Evolutionary conservation across 2,113 vertebrate species (phyloP).

Genomic region (Hypanus sabinus): DNA sequence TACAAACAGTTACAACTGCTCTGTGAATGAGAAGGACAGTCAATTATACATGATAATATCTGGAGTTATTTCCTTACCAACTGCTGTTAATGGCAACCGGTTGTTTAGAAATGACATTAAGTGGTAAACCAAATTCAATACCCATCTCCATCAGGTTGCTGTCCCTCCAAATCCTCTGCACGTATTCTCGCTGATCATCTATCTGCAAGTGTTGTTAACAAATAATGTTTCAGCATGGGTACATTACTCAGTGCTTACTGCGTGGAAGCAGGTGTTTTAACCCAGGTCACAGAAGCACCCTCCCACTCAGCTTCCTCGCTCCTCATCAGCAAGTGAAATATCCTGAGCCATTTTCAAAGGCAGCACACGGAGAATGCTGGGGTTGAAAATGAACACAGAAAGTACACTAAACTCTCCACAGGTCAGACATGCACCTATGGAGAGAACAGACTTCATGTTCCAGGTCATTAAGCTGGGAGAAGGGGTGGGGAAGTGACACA

Average conservation of each 20-base stretch:
- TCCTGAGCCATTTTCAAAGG: too few species aligned
- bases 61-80: conserved; percentile 43
- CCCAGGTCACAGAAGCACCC: neutral
- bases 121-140: conserved; percentile 56
- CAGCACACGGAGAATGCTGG: too few species aligned
- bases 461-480: too few species aligned
- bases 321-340: neutral
- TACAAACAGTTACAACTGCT: neutral
- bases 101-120: conserved; percentile 55
- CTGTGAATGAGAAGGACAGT: neutral
- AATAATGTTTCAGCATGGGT: neutral
- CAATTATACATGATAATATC: neutral
- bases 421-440: too few species aligned
- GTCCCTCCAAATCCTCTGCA: conserved; percentile 54
- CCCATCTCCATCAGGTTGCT: conserved; percentile 40
- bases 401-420: too few species aligned
- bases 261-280: neutral
- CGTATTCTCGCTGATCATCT: conserved; percentile 55
- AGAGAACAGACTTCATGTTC: too few species aligned
- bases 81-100: conserved; percentile 58
- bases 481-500: too few species aligned
- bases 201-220: conserved; percentile 49
- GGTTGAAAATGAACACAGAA: too few species aligned
- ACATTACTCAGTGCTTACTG: neutral
- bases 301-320: neutral